A percentile compares a stretch with the other conserved stretches of the same genome.
These are phyloP conservation scores for Oegoconia quadripuncta DNA, from an alignment of 2,888 invertebrate species.

Conservation along the genomic window DNA sequence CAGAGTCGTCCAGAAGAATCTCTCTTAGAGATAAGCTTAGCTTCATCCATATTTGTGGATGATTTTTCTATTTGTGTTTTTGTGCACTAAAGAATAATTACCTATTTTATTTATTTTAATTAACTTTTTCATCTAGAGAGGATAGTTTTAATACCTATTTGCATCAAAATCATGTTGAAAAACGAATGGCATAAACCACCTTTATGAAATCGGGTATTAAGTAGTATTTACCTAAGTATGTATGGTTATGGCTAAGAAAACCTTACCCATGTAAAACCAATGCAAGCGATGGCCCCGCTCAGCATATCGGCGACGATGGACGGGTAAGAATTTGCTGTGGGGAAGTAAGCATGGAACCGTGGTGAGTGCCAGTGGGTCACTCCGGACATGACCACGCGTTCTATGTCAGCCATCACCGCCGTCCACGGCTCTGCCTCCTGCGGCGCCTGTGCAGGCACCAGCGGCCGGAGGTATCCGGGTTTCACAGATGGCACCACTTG, in stretches of 20 bases:
- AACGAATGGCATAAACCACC: no score
- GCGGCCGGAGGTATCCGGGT: constrained; percentile 93
- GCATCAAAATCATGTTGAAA: no score
- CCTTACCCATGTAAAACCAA: constrained; percentile 97
- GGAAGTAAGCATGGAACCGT: constrained; percentile 96
- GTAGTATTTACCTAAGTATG: background rate
- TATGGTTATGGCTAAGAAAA: background rate
- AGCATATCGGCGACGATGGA: constrained; percentile 97
- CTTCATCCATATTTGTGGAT: no score
- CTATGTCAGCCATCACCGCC: constrained; percentile 94
- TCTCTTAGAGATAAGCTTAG: no score
- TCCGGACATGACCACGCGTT: constrained; percentile 97
- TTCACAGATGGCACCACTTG: constrained; percentile 94
- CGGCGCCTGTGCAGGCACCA: constrained; percentile 93
- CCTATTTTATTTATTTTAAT: no score
- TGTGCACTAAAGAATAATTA: no score
- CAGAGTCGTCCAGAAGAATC: no score
- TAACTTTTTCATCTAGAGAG: no score
- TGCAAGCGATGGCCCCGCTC: constrained; percentile 96
- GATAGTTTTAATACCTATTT: no score
- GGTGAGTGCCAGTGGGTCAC: constrained; percentile 99
- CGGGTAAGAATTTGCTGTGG: constrained; percentile 95
- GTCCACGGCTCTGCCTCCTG: constrained; percentile 92
- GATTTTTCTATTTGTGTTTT: no score
- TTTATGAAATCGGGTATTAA: background rate